Evolutionary conservation across 2,113 vertebrate genomes (phyloP).

Genomic region (Bucco capensis): DNA sequence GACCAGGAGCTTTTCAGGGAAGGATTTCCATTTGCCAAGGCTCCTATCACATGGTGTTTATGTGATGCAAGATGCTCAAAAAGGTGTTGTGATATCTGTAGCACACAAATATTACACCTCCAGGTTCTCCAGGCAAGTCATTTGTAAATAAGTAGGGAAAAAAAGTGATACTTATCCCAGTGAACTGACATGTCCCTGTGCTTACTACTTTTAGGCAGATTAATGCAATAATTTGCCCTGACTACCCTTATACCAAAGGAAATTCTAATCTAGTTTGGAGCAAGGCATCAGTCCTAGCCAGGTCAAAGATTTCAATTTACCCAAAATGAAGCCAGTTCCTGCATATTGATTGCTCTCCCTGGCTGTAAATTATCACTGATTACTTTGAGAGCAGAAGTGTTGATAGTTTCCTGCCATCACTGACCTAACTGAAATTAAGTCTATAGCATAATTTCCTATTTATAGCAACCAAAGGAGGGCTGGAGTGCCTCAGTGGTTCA

Average conservation of each 20-base stretch:
- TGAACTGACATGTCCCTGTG: neutral
- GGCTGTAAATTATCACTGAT: constrained; percentile 48
- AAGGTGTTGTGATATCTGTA: neutral
- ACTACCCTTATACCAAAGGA: neutral
- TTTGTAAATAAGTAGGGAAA: neutral
- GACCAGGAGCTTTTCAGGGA: neutral
- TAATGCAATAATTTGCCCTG: neutral
- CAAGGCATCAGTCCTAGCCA: neutral
- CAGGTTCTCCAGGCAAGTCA: neutral
- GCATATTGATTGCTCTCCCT: constrained; percentile 38
- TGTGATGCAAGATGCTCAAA: neutral
- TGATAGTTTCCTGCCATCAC: constrained; percentile 21
- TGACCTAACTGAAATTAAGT: constrained; percentile 15
- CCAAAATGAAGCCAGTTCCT: constrained; percentile 26
- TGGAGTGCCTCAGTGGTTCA: neutral
- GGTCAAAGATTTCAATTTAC: constrained; percentile 37
- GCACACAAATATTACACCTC: neutral
- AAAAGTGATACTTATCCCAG: neutral
- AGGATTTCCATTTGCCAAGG: neutral
- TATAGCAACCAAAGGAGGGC: neutral
- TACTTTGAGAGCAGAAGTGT: constrained; percentile 34
- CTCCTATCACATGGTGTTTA: neutral
- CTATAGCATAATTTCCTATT: neutral
- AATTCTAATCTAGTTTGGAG: neutral
- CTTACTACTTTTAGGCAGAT: neutral